Evolutionary conservation across 1,140 invertebrate species (phyloP).

Genomic region (Drosophila repletoides): DNA sequence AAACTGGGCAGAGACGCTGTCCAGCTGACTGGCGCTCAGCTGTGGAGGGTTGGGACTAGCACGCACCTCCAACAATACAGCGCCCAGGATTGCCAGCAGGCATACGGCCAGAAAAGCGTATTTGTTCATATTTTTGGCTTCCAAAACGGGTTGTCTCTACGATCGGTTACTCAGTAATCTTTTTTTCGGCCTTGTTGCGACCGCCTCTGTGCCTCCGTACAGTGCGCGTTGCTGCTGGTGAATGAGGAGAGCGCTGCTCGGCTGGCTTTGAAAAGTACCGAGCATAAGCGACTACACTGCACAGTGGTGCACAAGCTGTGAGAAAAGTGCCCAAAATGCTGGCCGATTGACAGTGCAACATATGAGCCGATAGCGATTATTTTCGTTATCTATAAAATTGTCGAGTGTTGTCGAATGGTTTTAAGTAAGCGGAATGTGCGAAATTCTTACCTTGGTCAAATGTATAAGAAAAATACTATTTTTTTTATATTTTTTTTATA

Average conservation of each 20-base stretch:
- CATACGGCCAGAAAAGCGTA: conserved; percentile 53
- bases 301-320: conserved; percentile 6
- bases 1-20: conserved; percentile 51
- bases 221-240: conserved; percentile 17
- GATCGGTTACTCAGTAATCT: background rate
- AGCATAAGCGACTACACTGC: background rate
- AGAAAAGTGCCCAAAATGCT: background rate
- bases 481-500: too few relatives aligned
- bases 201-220: conserved; percentile 17
- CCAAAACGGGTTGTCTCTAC: conserved; percentile 3
- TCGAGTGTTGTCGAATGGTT: background rate
- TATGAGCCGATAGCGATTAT: background rate
- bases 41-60: conserved; percentile 36
- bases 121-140: conserved; percentile 53
- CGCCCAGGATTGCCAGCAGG: conserved; percentile 50
- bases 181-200: background rate
- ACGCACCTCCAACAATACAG: conserved; percentile 52
- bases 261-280: background rate
- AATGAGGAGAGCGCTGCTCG: conserved; percentile 28
- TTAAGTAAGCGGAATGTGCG: too few relatives aligned
- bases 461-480: too few relatives aligned
- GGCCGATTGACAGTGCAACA: background rate
- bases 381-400: background rate
- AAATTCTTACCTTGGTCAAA: too few relatives aligned
- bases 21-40: conserved; percentile 46